Evolutionary conservation across 2,797 vertebrate species (phyloP).

Genomic region (Lophius americanus): DNA sequence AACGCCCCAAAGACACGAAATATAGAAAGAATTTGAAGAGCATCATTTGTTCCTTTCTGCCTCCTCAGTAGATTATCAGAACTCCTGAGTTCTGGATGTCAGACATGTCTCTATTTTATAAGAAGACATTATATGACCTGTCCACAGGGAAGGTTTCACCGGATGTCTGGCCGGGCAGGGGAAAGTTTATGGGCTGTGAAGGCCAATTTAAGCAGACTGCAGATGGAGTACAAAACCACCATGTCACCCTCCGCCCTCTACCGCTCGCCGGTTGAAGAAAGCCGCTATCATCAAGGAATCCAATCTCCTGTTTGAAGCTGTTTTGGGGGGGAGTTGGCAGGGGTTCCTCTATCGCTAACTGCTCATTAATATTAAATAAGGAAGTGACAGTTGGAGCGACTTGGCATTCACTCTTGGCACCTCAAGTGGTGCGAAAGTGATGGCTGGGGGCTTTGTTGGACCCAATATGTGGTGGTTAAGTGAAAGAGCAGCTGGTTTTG

Average conservation of each 20-base stretch:
- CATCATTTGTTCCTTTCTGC: constrained; percentile 23
- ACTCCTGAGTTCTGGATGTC: constrained; percentile 29
- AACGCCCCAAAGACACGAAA: too few relatives aligned
- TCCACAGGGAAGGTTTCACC: constrained; percentile 55
- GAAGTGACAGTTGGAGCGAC: constrained; percentile 77
- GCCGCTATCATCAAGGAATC: constrained; percentile 24
- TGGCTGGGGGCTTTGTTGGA: constrained; percentile 66
- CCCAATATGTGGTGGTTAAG: constrained; percentile 61
- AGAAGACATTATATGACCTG: constrained; percentile 60
- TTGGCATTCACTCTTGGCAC: constrained; percentile 68
- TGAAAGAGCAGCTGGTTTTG: constrained; percentile 58
- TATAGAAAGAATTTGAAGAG: background rate
- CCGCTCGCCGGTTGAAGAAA: constrained; percentile 26
- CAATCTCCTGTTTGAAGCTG: constrained; percentile 29
- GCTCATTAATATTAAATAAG: constrained; percentile 79
- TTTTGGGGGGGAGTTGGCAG: constrained; percentile 34
- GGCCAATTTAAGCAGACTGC: constrained; percentile 70
- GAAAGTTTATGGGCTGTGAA: constrained; percentile 77
- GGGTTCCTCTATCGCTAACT: constrained; percentile 56
- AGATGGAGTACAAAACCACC: constrained; percentile 50
- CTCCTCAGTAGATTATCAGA: constrained; percentile 24
- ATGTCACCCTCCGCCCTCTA: constrained; percentile 44
- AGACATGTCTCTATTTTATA: constrained; percentile 44
- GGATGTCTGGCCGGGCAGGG: constrained; percentile 53
- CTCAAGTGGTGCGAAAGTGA: constrained; percentile 53